These are phyloP conservation scores for Acanthoscelides obtectus DNA, from an alignment of 2,888 invertebrate species.

Conservation along the genomic window DNA sequence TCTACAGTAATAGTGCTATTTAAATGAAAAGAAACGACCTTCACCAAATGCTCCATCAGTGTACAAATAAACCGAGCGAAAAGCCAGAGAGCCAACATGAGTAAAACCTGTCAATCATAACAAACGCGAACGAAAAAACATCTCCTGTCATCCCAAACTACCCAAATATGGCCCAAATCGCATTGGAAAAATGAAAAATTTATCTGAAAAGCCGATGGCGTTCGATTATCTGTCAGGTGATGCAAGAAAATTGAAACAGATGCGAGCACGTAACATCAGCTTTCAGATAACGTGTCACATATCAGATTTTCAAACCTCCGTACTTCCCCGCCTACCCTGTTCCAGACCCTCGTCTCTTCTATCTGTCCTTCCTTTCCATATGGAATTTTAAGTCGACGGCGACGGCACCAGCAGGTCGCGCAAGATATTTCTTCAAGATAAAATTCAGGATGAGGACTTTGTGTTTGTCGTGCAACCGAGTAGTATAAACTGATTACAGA, in stretches of 20 bases:
- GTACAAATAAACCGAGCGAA: too few species aligned
- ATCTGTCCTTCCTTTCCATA: not conserved
- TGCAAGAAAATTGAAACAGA: not conserved
- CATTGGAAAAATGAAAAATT: not conserved
- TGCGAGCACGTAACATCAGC: not conserved
- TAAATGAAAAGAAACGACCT: too few species aligned
- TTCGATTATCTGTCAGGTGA: not conserved
- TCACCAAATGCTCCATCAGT: too few species aligned
- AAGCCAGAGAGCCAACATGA: too few species aligned
- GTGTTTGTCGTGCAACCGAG: too few species aligned
- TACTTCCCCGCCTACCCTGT: not conserved
- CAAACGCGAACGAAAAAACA: not conserved
- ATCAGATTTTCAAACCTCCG: not conserved
- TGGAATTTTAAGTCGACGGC: not conserved
- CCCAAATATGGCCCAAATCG: not conserved
- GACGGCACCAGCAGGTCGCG: not conserved
- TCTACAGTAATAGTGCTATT: too few species aligned
- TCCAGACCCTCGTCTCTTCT: not conserved
- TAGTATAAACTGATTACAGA: too few species aligned
- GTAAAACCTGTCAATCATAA: not conserved
- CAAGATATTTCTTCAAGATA: not conserved
- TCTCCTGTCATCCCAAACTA: not conserved
- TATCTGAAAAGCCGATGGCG: not conserved
- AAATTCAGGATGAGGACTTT: not conserved
- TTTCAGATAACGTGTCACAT: not conserved